Conservation (phyloP, 2,888 invertebrate species). For the Drosophila planitibia region DNA sequence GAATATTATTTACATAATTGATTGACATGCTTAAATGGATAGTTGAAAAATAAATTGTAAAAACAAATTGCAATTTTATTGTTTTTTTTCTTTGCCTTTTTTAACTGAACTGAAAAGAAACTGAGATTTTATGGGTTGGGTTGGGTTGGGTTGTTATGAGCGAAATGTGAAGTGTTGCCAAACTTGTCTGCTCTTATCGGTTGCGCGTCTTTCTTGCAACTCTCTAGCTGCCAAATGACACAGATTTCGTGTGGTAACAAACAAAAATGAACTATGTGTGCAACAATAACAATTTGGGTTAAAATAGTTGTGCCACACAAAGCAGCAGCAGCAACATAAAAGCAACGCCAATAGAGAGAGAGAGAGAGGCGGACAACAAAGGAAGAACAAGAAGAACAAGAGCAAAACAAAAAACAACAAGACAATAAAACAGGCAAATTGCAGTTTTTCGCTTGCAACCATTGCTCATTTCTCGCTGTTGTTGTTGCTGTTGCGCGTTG, state of each 20-base stretch:
- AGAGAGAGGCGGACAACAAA: conserved; percentile 34
- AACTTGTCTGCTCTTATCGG: background rate
- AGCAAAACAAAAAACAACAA: conserved; percentile 49
- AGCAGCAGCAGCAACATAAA: conserved; percentile 49
- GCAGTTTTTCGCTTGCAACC: conserved; percentile 13
- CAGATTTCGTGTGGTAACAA: conserved; percentile 53
- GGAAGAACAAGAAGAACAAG: conserved; percentile 53
- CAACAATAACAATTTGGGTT: conserved; percentile 67
- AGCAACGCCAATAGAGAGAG: conserved; percentile 52
- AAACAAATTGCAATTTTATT: background rate
- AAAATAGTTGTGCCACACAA: conserved; percentile 67
- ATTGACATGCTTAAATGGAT: background rate
- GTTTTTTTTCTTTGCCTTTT: background rate
- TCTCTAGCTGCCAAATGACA: conserved; percentile 33
- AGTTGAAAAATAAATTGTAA: background rate
- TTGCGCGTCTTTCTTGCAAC: background rate
- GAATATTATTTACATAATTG: background rate
- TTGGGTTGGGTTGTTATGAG: background rate
- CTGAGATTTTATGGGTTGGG: no score
- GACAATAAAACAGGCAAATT: conserved; percentile 49
- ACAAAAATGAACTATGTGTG: conserved; percentile 47
- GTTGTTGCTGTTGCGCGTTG: background rate
- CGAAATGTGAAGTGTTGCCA: background rate
- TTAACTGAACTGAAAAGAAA: no score
- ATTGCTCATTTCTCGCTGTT: conserved; percentile 3